Evolutionary conservation across 1,140 invertebrate species (phyloP), one percentile per base, ranked within the genome.

Genomic region (Potamilus streckersoni): DNA sequence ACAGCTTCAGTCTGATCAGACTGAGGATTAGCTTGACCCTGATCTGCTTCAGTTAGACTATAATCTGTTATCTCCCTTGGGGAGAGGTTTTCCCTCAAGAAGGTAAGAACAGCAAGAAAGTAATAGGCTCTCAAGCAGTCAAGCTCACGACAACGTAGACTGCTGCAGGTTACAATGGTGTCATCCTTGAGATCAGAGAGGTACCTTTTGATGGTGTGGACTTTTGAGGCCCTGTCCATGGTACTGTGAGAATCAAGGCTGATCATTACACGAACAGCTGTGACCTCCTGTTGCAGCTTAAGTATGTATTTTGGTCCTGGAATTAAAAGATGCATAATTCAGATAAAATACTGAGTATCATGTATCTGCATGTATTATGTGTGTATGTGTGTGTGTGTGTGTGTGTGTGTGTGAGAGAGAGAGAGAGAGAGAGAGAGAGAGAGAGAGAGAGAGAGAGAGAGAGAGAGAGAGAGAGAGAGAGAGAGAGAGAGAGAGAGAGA

Each of bases 251-350:
- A 83, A 71, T 87, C 85, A 80, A 87, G 84, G 62, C 81, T 85
- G 57, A 87, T 85, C n/a, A 87, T 73, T 0, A 87, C 85, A 20
- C 85, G 72, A 69, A 84, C 76, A 3, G 86, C 86, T 20, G 85
- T 86, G 62, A 84, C 81, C 72, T 87, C 86, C 31, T 87, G 85
- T 69, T 87, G 86, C 57, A 87, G 78, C 66, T 87, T 87, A 63
- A 87, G 74, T n/a, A 85, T 74, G 74, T 87, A 87, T 70, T 87
- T 87, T 61, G 86, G 86, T 68, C 86, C 86, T 87, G 78, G 12
- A 83, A 78, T 55, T 61, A 67, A 71, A 69, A 62, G 62, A 17
- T 16, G 6, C 58, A 71, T 20, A 49, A 49, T 49, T 49, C 38
- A 49, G 38, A 49, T 49, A 8, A 11, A 49, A 11, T 49, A 49